These are phyloP conservation scores for Coilia nasus DNA, from an alignment of 2,797 vertebrate species.

Conservation along the genomic window DNA sequence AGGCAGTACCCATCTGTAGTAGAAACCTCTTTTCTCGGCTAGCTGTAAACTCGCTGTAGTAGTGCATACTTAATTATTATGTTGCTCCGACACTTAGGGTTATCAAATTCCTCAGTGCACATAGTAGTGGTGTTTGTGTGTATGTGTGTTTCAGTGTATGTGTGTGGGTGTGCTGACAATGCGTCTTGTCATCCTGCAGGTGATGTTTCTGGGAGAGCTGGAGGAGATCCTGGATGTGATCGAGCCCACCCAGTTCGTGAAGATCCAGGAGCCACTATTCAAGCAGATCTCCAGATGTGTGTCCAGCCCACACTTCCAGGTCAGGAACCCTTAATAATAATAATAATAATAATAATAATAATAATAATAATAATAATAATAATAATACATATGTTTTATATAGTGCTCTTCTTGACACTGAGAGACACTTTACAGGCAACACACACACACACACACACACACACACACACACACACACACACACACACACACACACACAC, in stretches of 20 bases:
- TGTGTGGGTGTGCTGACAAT: too few relatives aligned
- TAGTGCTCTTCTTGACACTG: too few relatives aligned
- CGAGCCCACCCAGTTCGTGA: conserved; percentile 96
- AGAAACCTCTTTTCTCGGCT: too few relatives aligned
- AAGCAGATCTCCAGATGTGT: conserved; percentile 99
- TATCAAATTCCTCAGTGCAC: neutral
- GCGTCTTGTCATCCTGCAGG: conserved; percentile 67
- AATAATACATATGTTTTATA: too few relatives aligned
- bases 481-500: too few relatives aligned
- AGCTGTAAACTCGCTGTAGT: neutral
- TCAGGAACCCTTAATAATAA: conserved; percentile 50
- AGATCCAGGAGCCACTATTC: conserved; percentile 98
- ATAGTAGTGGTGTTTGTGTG: neutral
- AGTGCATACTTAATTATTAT: neutral
- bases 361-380: neutral
- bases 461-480: too few relatives aligned
- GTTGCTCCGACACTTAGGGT: neutral
- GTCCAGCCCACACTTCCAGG: conserved; percentile 99
- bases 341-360: too few relatives aligned
- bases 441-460: too few relatives aligned
- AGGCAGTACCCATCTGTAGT: too few relatives aligned
- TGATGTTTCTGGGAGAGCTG: conserved; percentile 98
- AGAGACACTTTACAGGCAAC: too few relatives aligned
- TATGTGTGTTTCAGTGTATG: too few relatives aligned
- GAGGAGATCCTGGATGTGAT: conserved; percentile 99